Conservation (phyloP, 2,888 invertebrate species). For the Nemotelus pantherinus region DNA sequence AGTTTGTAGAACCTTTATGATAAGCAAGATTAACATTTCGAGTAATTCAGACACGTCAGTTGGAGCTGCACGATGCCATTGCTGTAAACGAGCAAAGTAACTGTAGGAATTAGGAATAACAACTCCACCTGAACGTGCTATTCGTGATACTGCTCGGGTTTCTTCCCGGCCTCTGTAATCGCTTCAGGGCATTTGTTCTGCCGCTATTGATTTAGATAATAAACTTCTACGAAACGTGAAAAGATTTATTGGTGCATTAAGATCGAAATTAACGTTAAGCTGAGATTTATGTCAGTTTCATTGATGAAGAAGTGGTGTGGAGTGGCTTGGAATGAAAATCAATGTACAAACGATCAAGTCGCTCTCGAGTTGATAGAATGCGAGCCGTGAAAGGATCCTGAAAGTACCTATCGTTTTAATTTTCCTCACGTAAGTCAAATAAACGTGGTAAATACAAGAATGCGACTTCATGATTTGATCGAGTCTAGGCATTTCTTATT, state of each 20-base stretch:
- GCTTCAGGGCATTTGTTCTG: background rate
- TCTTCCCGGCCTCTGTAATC: background rate
- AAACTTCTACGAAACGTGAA: slow-evolving; percentile 34
- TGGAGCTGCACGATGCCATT: slow-evolving; percentile 6
- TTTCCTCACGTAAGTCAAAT: too few species aligned
- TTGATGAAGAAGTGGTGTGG: background rate
- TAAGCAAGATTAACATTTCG: background rate
- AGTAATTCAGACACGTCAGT: background rate
- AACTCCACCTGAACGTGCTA: slow-evolving; percentile 9
- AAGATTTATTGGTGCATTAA: slow-evolving; percentile 37
- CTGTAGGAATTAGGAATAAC: background rate
- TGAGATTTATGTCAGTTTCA: slow-evolving; percentile 23
- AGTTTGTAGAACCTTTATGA: background rate
- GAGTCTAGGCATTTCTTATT: too few species aligned
- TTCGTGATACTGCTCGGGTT: background rate
- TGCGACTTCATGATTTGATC: too few species aligned
- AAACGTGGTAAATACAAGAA: too few species aligned
- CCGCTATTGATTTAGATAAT: slow-evolving; percentile 36
- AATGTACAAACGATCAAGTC: background rate
- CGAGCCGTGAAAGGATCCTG: too few species aligned
- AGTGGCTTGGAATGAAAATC: slow-evolving; percentile 5
- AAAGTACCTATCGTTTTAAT: too few species aligned
- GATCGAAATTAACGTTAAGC: slow-evolving; percentile 36
- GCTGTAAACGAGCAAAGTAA: background rate
- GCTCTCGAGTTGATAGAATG: background rate